Base-by-base conservation (phyloP, 1,140 invertebrate species). In the Lerema accius region DNA sequence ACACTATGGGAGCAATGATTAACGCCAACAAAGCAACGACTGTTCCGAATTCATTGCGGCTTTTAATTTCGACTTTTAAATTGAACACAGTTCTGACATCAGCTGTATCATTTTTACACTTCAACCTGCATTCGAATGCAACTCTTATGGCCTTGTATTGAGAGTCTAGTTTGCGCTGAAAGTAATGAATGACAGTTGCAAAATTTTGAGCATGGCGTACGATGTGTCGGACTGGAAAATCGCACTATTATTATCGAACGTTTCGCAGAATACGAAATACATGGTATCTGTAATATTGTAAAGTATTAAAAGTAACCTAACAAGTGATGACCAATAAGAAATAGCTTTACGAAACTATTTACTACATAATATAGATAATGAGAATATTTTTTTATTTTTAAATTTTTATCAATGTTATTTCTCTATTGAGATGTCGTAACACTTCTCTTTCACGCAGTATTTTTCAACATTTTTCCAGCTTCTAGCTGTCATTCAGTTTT, bases 221-320 rank as follows among this genome's bases (percentile, higher is more conserved):
- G 16, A 48, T 46, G 26, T 43, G 55, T 48, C 11, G 42, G 11
- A 59, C 42, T 43, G 43, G 55, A 53, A 26, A 59, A 62, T 74
- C 69, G 69, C 71, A 71, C 68, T 53, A 76, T 77, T 82, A 82
- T 78, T 79, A 85, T 79, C 68, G 82, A 82, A 82, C 77, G 69
- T 79, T 82, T 83, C 79, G 69, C 61, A 16, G 60, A 62, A 53
- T 73, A 56, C 60, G 43, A 43, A 35, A 42, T 46, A 28, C 15
- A 1, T 11, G 7, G n/a, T n/a, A n/a, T n/a, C n/a, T n/a, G n/a
- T n/a, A n/a, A n/a, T n/a, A n/a, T n/a, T n/a, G n/a, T n/a, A n/a
- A n/a, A n/a, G n/a, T n/a, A n/a, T n/a, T n/a, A n/a, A n/a, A n/a
- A n/a, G n/a, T n/a, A n/a, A n/a, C n/a, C n/a, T n/a, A n/a, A n/a